These are phyloP conservation scores for Pyrocephalus nanus DNA, from an alignment of 2,797 vertebrate genomes.

Conservation along the genomic window DNA sequence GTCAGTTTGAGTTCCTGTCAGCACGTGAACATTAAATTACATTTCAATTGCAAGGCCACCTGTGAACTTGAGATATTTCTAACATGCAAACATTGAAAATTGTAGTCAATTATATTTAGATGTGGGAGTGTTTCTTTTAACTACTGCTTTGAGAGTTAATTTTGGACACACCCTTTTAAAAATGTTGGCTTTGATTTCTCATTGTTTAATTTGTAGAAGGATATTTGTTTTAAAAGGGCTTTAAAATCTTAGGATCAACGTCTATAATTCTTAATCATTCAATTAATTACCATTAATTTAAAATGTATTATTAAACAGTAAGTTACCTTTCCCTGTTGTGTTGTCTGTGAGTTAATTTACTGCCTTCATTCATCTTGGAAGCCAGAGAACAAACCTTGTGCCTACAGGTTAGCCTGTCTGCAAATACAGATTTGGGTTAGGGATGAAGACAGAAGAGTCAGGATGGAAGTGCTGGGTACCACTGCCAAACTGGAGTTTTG, in stretches of 20 bases:
- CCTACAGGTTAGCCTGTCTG: not conserved
- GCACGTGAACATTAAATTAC: not conserved
- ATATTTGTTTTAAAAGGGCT: not conserved
- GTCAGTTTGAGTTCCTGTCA: not conserved
- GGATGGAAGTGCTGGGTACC: not conserved
- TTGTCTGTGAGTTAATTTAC: not conserved
- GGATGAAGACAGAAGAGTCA: not conserved
- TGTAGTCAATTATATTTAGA: constrained; percentile 35
- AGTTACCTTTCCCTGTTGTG: not conserved
- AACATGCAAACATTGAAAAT: not conserved
- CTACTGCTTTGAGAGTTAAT: not conserved
- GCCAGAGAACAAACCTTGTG: not conserved
- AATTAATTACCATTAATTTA: not conserved
- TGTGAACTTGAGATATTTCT: constrained; percentile 5
- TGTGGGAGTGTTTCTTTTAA: constrained; percentile 53
- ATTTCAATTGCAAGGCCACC: not conserved
- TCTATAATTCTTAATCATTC: not conserved
- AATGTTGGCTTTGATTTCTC: constrained; percentile 11
- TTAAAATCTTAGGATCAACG: not conserved
- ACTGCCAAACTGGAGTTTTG: not conserved
- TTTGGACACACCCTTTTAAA: constrained; percentile 23
- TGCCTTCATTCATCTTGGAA: not conserved
- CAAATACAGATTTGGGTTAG: not conserved
- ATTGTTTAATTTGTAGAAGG: not conserved
- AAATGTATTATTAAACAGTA: not conserved